Evolutionary conservation across 1,140 invertebrate species (phyloP).

Genomic region (Augochlora pura): DNA sequence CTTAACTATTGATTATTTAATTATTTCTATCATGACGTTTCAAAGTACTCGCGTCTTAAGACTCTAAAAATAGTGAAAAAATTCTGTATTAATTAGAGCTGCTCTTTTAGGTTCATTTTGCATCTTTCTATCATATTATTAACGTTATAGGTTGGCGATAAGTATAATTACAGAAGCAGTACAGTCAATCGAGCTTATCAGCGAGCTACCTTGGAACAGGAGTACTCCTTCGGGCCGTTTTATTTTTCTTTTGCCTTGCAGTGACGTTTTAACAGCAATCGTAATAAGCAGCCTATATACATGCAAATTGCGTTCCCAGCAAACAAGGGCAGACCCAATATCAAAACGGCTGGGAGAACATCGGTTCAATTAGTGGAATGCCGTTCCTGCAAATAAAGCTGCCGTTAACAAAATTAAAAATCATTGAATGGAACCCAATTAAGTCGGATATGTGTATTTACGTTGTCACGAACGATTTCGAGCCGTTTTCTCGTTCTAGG

Average conservation of each 20-base stretch:
- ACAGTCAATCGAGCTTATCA: no score
- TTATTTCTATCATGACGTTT: no score
- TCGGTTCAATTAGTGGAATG: slow-evolving; percentile 8
- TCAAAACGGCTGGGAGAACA: not conserved
- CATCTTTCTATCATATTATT: no score
- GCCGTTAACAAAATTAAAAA: slow-evolving; percentile 3
- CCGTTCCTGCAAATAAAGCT: not conserved
- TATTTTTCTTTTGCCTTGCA: not conserved
- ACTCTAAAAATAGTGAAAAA: no score
- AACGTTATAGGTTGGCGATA: no score
- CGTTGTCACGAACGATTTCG: not conserved
- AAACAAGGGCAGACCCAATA: not conserved
- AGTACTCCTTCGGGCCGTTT: not conserved
- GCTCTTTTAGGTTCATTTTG: no score
- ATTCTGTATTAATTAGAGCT: no score
- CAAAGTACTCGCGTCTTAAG: no score
- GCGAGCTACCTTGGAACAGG: no score
- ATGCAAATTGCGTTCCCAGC: not conserved
- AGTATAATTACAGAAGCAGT: no score
- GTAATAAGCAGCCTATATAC: not conserved
- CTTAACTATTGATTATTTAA: no score
- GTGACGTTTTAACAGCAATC: not conserved
- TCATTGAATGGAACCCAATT: not conserved
- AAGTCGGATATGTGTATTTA: not conserved
- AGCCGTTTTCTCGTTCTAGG: no score